Evolutionary conservation across 1,140 invertebrate genomes (phyloP), one percentile per base, ranked within the genome.

Genomic region (Magallana angulata): DNA sequence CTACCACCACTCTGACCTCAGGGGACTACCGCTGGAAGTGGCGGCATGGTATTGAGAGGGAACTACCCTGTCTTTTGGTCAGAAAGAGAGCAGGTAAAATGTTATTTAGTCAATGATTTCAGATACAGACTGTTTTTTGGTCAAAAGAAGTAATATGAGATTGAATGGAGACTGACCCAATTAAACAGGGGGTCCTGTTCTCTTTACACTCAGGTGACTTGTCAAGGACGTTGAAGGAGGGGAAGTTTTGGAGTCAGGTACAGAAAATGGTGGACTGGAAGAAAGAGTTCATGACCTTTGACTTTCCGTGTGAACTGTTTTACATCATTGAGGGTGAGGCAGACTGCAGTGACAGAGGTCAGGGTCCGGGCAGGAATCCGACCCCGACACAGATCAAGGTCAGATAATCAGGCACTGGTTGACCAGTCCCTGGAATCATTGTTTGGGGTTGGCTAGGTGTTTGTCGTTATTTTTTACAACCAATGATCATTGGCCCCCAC

Each of bases 291-390:
- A 81, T 4, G 11, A 58, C 89, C 48, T 48, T 60, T 57, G 89
- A 87, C 5, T 36, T 92, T n/a, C 18, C 56, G 12, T 90, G 86
- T 86, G 36, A 36, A 1, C 24, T 92, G 16, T 84, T 89, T 60
- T 92, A 92, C 36, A 71, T 92, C n/a, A 24, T 92, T 14, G 92
- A 92, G 81, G 89, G 90, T 1, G 60, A 90, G 16, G 88, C 89
- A 30, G 92, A 92, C 56, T 92, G 90, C 89, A 82, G 56, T 18
- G 91, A 92, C 81, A 90, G 90, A 36, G 92, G 92, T 89, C 89
- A 89, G 58, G 89, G 90, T 1, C 85, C 81, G 58, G 92, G 91
- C 90, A 91, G 91, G 4, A 88, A 92, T 71, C 92, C 92, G 12
- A 88, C 85, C 36, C 82, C 91, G 12, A 62, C 48, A 6, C 88